These are phyloP conservation scores for Chymomyza costata DNA, from an alignment of 1,140 invertebrate species.

Conservation along the genomic window DNA sequence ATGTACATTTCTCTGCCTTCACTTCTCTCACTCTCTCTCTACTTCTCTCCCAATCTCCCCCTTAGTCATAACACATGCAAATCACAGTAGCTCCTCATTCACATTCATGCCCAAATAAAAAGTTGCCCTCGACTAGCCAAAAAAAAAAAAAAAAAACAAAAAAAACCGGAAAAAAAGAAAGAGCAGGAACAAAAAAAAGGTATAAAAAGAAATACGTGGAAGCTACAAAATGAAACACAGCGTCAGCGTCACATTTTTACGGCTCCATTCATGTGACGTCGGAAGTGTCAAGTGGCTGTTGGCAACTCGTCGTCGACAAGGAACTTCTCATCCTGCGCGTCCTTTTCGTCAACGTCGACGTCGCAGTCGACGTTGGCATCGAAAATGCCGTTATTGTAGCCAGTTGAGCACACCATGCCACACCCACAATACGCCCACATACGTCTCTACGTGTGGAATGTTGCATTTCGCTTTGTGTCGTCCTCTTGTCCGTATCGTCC, in stretches of 20 bases:
- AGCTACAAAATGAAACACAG: constrained; percentile 40
- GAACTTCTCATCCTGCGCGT: constrained; percentile 52
- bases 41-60: not conserved
- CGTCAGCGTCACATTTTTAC: constrained; percentile 69
- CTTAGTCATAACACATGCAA: too few relatives aligned
- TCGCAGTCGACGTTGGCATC: constrained; percentile 25
- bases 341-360: constrained; percentile 63
- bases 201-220: too few relatives aligned
- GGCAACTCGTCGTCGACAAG: constrained; percentile 67
- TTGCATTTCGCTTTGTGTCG: constrained; percentile 5
- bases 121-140: constrained; percentile 52
- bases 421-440: not conserved
- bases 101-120: constrained; percentile 60
- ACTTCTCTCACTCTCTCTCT: too few relatives aligned
- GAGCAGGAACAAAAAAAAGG: too few relatives aligned
- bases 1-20: too few relatives aligned
- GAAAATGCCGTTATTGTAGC: constrained; percentile 71
- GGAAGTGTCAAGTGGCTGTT: constrained; percentile 73
- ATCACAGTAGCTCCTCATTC: constrained; percentile 18
- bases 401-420: constrained; percentile 59
- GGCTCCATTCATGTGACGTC: constrained; percentile 72
- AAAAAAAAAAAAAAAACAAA: constrained; percentile 29
- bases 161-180: constrained; percentile 9
- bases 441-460: constrained; percentile 29
- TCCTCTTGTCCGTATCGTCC: not conserved